Evolutionary conservation across 1,140 invertebrate genomes (phyloP), one percentile per base, ranked within the genome.

Genomic region (Caenorhabditis tropicalis): DNA sequence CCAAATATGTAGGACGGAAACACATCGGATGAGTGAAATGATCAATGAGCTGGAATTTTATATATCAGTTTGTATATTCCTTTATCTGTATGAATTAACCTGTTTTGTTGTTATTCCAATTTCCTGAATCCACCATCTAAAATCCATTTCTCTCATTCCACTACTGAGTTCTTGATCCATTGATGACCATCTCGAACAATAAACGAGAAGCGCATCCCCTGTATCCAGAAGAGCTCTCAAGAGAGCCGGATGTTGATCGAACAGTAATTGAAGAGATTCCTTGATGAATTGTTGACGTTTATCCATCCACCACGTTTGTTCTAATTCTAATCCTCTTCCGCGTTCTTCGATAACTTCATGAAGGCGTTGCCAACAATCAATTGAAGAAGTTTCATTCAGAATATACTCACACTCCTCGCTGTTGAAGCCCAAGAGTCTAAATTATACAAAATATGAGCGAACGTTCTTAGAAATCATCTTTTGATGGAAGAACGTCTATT

Each of bases 61-160:
- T 51, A 19, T 10, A 51, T 51, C 19, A 51, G 10, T 19, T 19
- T 43, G 39, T 6, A 43, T 6, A 6, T 43, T 43, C 5, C 39
- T 12, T 43, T 6, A 43, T 6, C 12, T 6, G 12, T 12, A 5
- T 43, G 39, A 43, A 43, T 43, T 43, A 43, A 43, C 39, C 39
- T 43, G 58, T 79, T 91, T 90, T 5, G 90, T 87, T 27, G 83
- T 51, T 10, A 89, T 36, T 31, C 83, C 83, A 33, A 88, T 60
- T 39, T 86, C 86, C 4, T 89, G 49, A 1, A 86, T 58, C 90
- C 90, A 90, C 29, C 81, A 51, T 16, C 89, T 79, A 5, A 90
- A 65, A 79, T 91, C 90, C 12, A 86, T 70, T 86, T 91, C 90
- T 6, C 90, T 86, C 88, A 91, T 90, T 46, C 90, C 90, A 82